Base-by-base conservation (phyloP, 1,140 invertebrate genomes). In the Neotoxoptera formosana region DNA sequence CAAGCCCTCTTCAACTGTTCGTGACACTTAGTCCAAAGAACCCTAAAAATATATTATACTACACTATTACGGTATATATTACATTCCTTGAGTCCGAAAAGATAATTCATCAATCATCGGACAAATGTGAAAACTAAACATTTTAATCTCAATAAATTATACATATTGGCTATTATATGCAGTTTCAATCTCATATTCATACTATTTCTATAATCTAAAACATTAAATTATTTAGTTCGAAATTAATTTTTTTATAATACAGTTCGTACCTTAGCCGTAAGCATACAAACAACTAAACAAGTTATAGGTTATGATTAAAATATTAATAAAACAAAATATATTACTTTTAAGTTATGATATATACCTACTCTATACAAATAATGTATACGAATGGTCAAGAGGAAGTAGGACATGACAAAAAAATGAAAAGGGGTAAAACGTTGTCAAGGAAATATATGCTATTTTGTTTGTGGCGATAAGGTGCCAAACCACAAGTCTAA, bases 401-500 rank as follows among this genome's bases (percentile, higher is more conserved):
- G 51, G 9, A 90, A 90, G 60, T 60, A 30, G 36, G 25, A 67
- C 56, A 41, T 45, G 34, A 25, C 41, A 88, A 56, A 67, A 90
- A 90, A 56, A 41, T 41, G 60, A 67, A 89, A 90, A 67, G 41
- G 89, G 53, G 89, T 90, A 67, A 67, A 90, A 45, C 7, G 14
- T 17, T 67, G 53, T 90, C 88, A 41, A 36, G 53, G 25, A 90
- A 90, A 60, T 45, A 60, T 60, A 60, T 56, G 56, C 36, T 9
- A 56, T 67, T 90, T 67, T 67, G 51, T 60, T 90, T 56, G 53
- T 41, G 11, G 56, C 41, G 89, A 90, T 90, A 90, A 90, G 89
- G 89, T 67, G 89, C 89, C 89, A 90, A 90, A 90, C 89, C 89
- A 25, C 89, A 45, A 90, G 53, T 90, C 53, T 17, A n/a, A 60